phyloP scores from a whole-genome alignment of 2,797 vertebrate genomes.

The Vireo griseus region DNA sequence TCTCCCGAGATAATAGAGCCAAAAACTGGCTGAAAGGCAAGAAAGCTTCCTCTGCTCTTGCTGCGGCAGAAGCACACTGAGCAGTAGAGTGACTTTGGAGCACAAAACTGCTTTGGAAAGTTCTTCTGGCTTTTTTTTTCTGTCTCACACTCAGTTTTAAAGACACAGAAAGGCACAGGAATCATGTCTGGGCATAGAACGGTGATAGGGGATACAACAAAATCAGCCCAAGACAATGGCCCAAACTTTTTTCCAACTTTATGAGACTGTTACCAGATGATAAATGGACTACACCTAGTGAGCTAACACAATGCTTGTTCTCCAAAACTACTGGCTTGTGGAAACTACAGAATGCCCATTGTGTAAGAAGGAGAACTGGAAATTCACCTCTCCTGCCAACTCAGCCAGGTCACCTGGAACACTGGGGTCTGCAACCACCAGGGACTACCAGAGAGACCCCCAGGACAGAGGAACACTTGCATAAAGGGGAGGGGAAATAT shows the following conservation, averaged over 20 bases:
- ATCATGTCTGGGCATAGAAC: no score
- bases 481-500: not conserved
- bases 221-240: no score
- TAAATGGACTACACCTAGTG: not conserved
- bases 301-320: not conserved
- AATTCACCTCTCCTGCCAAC: not conserved
- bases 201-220: no score
- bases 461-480: not conserved
- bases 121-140: no score
- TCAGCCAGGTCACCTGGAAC: not conserved
- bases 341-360: not conserved
- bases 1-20: no score
- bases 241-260: not conserved
- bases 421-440: fast-evolving
- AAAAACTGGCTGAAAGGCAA: no score
- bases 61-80: no score
- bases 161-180: no score
- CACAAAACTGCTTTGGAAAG: no score
- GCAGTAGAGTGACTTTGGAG: no score
- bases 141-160: no score
- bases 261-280: not conserved
- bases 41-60: no score
- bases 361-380: not conserved
- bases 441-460: not conserved
- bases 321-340: not conserved